These are phyloP conservation scores for Campaea margaritaria DNA, from an alignment of 2,888 invertebrate genomes.

Conservation along the genomic window DNA sequence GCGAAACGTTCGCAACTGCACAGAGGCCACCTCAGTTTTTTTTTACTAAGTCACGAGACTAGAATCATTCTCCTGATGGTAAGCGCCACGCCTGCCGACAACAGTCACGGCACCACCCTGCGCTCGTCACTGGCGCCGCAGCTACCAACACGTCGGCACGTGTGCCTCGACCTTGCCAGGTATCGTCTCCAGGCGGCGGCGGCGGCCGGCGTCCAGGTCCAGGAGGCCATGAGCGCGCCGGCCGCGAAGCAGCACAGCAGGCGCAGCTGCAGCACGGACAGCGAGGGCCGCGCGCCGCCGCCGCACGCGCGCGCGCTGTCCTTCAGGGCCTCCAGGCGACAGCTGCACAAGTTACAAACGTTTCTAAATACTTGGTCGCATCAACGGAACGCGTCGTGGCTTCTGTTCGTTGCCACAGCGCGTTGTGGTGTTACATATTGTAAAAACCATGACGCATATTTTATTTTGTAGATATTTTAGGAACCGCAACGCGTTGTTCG, in stretches of 20 bases:
- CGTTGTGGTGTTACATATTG: no score
- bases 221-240: slow-evolving; percentile 95
- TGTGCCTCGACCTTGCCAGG: slow-evolving; percentile 87
- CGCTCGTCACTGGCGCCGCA: no score
- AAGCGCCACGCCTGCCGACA: no score
- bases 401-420: no score
- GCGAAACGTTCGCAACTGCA: no score
- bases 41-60: no score
- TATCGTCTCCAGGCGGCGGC: slow-evolving; percentile 94
- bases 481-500: no score
- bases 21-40: no score
- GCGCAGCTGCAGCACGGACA: slow-evolving; percentile 93
- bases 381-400: neutral
- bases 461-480: no score
- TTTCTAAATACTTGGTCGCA: neutral
- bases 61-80: no score
- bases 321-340: slow-evolving; percentile 66
- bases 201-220: slow-evolving; percentile 96
- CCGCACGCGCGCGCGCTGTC: slow-evolving; percentile 82
- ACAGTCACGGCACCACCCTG: no score
- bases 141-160: neutral
- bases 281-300: slow-evolving; percentile 90
- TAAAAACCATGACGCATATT: no score
- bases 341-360: slow-evolving; percentile 49
- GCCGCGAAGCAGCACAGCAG: slow-evolving; percentile 93